phyloP scores from a whole-genome alignment of 2,113 vertebrate species.

The Gobiocypris rarus region DNA sequence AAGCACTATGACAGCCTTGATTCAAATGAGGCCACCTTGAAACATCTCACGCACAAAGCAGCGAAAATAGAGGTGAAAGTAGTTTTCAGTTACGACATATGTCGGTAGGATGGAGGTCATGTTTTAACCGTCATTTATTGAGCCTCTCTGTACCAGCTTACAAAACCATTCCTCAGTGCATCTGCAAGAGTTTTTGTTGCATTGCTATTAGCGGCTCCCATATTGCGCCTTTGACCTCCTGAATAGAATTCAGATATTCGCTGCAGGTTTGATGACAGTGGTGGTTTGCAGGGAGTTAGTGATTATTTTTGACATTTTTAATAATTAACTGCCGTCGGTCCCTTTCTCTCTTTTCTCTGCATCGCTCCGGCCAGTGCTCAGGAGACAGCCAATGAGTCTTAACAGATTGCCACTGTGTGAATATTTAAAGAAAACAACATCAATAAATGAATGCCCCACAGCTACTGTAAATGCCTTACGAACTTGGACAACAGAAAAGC shows the following conservation, averaged over 20 bases:
- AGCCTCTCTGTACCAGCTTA: conserved; percentile 14
- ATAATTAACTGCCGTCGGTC: conserved; percentile 58
- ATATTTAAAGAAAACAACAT: conserved; percentile 68
- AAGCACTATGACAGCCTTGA: conserved; percentile 48
- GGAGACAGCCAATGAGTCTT: conserved; percentile 56
- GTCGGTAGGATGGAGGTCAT: conserved; percentile 53
- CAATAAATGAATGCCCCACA: conserved; percentile 66
- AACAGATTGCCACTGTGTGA: conserved; percentile 62
- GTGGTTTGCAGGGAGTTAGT: conserved; percentile 23
- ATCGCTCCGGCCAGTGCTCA: conserved; percentile 51
- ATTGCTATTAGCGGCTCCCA: conserved; percentile 6
- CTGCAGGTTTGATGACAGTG: conserved; percentile 25
- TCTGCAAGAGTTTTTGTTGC: conserved; percentile 17
- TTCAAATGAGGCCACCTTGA: conserved; percentile 55
- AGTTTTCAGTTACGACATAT: conserved; percentile 46
- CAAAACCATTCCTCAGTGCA: conserved; percentile 38
- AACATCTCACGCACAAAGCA: conserved; percentile 45
- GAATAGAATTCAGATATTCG: not conserved
- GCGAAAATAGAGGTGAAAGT: conserved; percentile 55
- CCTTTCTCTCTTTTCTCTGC: conserved; percentile 48
- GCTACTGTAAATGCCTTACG: conserved; percentile 51
- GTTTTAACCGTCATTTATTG: conserved; percentile 38
- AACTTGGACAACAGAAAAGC: conserved; percentile 51
- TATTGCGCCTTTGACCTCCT: conserved; percentile 12
- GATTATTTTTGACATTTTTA: conserved; percentile 61